Base-by-base conservation (phyloP, 2,888 invertebrate species). In the Polydesmus complanatus region DNA sequence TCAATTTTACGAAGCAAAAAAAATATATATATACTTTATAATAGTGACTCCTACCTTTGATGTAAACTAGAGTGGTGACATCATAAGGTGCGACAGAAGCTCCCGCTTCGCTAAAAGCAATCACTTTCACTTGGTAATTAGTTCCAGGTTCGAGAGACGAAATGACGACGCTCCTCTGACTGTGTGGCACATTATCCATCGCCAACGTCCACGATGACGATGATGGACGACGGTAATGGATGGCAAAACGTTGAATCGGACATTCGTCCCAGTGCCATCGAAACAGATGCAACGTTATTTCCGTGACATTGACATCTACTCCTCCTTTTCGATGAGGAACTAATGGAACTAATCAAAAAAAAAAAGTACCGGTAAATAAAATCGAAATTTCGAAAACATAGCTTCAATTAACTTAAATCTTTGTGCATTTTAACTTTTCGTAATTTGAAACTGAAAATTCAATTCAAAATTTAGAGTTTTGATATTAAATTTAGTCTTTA, bases 221-320 rank as follows among this genome's bases (percentile, higher is more conserved):
- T 18, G 54, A 47, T 22, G 27, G 26, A 26, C 60, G 47, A n/a
- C 60, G 21, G 25, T 60, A 60, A 21, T 60, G 54, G 19, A 60
- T 19, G 1, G 54, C 26, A 21, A 48, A 60, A 48, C 47, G 48
- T n/a, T 60, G 60, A 23, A 60, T 55, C 8, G 19, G 21, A 22
- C 60, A 60, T 14, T 60, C 60, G n/a, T 60, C 54, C 26, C 22
- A 21, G 22, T 52, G 54, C 60, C 60, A 60, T 2, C 54, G 60
- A 54, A 54, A 60, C 3, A 60, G 49, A 19, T 37, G 37, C 5
- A 60, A 21, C 21, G 47, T 47, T 26, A 60, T 60, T 47, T 54
- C 25, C 5, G 60, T 54, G 3, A 48, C 60, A 25, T 60, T 60
- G 1, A 54, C 23, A 3, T 60, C 53, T 22, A 60, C 27, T 22